These are phyloP conservation scores for Catharus minimus DNA, from an alignment of 2,113 vertebrate species.

Conservation along the genomic window DNA sequence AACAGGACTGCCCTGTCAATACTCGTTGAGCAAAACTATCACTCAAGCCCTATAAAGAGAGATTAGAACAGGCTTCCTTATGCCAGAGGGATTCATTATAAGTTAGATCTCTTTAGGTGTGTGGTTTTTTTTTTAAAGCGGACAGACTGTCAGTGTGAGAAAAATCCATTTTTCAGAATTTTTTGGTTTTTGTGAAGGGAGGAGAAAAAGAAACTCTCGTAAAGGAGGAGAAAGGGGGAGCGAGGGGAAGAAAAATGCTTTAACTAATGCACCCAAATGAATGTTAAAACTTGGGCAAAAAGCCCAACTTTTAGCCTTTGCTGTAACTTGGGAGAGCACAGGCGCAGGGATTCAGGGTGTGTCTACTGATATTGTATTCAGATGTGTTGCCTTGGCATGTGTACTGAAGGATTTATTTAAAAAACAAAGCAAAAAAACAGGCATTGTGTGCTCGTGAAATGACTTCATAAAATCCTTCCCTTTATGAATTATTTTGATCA, in stretches of 20 bases:
- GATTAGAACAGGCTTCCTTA: slow-evolving; percentile 72
- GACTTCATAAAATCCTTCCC: slow-evolving; percentile 81
- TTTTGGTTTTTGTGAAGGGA: neutral
- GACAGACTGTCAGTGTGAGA: neutral
- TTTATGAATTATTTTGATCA: slow-evolving; percentile 86
- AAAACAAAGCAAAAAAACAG: slow-evolving; percentile 78
- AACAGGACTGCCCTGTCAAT: slow-evolving; percentile 74
- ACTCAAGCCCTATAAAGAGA: slow-evolving; percentile 72
- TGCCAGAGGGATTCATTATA: slow-evolving; percentile 70
- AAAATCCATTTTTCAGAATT: slow-evolving; percentile 48
- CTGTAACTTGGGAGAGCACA: slow-evolving; percentile 64
- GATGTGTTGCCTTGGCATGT: slow-evolving; percentile 81
- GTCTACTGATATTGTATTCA: slow-evolving; percentile 84
- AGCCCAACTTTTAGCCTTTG: slow-evolving; percentile 49
- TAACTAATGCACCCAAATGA: neutral
- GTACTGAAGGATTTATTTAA: slow-evolving; percentile 80
- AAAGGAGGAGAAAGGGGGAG: neutral
- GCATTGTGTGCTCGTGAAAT: slow-evolving; percentile 80
- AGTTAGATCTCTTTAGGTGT: slow-evolving; percentile 60
- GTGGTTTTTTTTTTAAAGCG: slow-evolving; percentile 40
- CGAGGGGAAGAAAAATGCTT: neutral
- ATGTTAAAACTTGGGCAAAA: slow-evolving; percentile 47
- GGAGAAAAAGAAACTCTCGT: neutral
- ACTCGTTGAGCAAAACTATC: slow-evolving; percentile 72
- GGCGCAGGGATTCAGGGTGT: slow-evolving; percentile 74